Percentiles rank a stretch among this genome's conserved stretches.
Conservation (phyloP, 2,113 vertebrate species). For the Solenodon paradoxus region DNA sequence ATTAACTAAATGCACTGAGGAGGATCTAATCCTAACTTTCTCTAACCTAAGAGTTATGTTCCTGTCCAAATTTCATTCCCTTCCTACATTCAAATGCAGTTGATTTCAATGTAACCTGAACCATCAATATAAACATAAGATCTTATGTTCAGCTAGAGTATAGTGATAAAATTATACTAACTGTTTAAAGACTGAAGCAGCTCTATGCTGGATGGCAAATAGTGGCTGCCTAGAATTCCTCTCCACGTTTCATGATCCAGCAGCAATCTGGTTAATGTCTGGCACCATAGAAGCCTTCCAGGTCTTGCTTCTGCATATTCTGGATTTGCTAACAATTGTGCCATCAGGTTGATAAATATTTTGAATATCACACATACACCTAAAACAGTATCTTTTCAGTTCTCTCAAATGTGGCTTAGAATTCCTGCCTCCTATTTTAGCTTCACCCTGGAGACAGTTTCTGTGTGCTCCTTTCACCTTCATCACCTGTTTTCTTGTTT, state of each 20-base stretch:
- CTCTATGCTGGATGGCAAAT: neutral
- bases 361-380: neutral
- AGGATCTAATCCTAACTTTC: neutral
- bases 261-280: neutral
- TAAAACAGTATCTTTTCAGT: neutral
- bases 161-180: neutral
- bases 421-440: neutral
- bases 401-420: conserved; percentile 12
- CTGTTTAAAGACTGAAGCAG: neutral
- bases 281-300: neutral
- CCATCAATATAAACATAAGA: neutral
- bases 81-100: neutral
- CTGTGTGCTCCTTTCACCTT: neutral
- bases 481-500: neutral
- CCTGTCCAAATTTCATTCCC: neutral
- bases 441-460: neutral
- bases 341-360: neutral
- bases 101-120: neutral
- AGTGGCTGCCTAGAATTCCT: neutral
- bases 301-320: neutral
- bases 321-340: neutral
- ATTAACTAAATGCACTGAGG: neutral
- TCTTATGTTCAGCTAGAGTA: neutral
- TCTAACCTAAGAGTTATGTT: neutral
- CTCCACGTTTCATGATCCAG: neutral